Evolutionary conservation across 1,140 invertebrate species (phyloP).

Genomic region (Drosophila mauritiana): DNA sequence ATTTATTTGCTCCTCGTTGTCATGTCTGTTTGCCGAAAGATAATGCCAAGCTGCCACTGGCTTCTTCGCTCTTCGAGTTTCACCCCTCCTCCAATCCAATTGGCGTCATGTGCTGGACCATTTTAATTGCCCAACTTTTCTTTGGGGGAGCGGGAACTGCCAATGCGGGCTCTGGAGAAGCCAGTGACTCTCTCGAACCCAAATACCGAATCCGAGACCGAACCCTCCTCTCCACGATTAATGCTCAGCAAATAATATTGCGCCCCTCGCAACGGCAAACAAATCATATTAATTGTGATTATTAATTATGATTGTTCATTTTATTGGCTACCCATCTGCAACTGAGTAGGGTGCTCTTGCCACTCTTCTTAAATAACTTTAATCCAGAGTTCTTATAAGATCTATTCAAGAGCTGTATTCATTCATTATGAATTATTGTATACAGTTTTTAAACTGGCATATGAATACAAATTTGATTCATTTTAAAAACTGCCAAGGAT

Average conservation of each 20-base stretch:
- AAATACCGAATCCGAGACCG: too few species aligned
- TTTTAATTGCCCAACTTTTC: slow-evolving; percentile 77
- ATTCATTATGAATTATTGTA: too few species aligned
- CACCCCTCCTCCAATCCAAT: slow-evolving; percentile 12
- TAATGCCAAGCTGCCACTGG: slow-evolving; percentile 59
- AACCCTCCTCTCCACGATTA: slow-evolving; percentile 52
- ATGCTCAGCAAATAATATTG: slow-evolving; percentile 69
- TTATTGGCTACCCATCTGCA: slow-evolving; percentile 68
- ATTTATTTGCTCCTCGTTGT: slow-evolving; percentile 78
- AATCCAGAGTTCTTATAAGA: not conserved
- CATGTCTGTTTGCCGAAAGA: slow-evolving; percentile 81
- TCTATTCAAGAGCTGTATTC: too few species aligned
- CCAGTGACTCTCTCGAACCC: slow-evolving; percentile 31
- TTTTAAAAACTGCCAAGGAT: not conserved
- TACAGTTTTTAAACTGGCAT: too few species aligned
- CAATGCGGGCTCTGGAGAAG: slow-evolving; percentile 53
- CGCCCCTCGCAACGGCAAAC: slow-evolving; percentile 58
- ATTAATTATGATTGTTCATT: slow-evolving; percentile 50
- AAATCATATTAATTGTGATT: slow-evolving; percentile 73
- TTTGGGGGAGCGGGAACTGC: not conserved
- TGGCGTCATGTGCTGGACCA: slow-evolving; percentile 64
- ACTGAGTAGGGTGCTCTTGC: too few species aligned
- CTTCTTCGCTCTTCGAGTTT: slow-evolving; percentile 3
- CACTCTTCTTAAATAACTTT: not conserved
- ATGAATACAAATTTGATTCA: too few species aligned